Conservation (phyloP, 2,888 invertebrate species). For the Herminia tarsipennalis region DNA sequence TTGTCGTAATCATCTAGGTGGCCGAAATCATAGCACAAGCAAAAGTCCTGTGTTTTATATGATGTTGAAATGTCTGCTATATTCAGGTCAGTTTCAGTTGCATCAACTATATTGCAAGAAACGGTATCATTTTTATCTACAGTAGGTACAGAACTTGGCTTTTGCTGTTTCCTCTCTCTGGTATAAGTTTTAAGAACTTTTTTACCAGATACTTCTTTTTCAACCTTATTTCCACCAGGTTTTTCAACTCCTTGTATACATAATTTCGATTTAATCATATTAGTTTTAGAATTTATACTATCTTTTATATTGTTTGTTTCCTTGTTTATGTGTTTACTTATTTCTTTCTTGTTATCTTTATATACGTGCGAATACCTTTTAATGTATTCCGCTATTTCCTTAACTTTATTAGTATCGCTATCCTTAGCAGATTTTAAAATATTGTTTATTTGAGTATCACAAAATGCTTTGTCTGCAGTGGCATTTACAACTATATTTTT, state of each 20-base stretch:
- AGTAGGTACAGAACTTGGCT: conserved; percentile 9
- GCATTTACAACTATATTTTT: conserved; percentile 19
- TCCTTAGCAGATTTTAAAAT: conserved; percentile 27
- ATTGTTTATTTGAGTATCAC: conserved; percentile 13
- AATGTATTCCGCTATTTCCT: conserved; percentile 52
- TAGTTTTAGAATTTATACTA: conserved; percentile 23
- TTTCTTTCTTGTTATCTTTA: conserved; percentile 12
- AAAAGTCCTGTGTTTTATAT: conserved; percentile 49
- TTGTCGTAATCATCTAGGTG: conserved; percentile 48
- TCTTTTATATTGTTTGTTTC: conserved; percentile 18
- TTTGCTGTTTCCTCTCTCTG: conserved; percentile 37
- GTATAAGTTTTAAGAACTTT: conserved; percentile 56
- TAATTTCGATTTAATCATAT: conserved; percentile 56
- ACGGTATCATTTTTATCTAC: conserved; percentile 14
- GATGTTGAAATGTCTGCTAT: conserved; percentile 11
- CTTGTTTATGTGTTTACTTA: background rate
- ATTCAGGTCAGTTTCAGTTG: conserved; percentile 19
- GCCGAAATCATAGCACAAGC: conserved; percentile 73
- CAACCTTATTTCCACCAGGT: conserved; percentile 59
- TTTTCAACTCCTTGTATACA: conserved; percentile 71
- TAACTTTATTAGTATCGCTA: conserved; percentile 36
- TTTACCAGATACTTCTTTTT: conserved; percentile 6
- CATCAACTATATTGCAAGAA: background rate
- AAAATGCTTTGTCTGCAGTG: conserved; percentile 13
- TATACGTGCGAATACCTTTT: conserved; percentile 39